A percentile compares a stretch with the other conserved stretches of the same genome.
Conservation (phyloP, 2,113 vertebrate species). For the Chaetops frenatus region DNA sequence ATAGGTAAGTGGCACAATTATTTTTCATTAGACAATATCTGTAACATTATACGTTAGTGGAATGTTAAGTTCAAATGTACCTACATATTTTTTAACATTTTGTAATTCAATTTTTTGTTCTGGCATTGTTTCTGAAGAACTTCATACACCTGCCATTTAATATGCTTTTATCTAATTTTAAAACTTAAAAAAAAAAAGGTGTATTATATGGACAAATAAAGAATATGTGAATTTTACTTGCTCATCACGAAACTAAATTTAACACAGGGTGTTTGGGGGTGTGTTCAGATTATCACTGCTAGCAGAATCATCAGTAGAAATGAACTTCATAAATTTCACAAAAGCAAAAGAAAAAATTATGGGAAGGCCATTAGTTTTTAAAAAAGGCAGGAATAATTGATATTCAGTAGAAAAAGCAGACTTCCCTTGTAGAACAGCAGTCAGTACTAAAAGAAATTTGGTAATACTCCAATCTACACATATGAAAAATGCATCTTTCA, state of each 20-base stretch:
- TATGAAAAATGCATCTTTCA: neutral
- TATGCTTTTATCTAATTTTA: slow-evolving; percentile 78
- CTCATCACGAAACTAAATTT: slow-evolving; percentile 65
- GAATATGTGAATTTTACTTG: slow-evolving; percentile 72
- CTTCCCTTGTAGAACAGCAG: neutral
- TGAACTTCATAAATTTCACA: neutral
- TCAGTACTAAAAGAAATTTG: neutral
- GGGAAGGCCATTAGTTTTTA: neutral
- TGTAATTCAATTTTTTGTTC: slow-evolving; percentile 78
- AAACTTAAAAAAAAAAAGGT: slow-evolving; percentile 61
- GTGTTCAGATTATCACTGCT: neutral
- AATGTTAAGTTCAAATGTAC: slow-evolving; percentile 73
- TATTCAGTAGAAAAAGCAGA: neutral
- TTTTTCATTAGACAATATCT: slow-evolving; percentile 75
- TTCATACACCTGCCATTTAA: slow-evolving; percentile 76
- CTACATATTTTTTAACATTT: slow-evolving; percentile 79
- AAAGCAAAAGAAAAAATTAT: neutral
- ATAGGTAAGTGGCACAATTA: slow-evolving; percentile 79
- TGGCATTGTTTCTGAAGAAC: slow-evolving; percentile 76
- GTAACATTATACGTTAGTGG: slow-evolving; percentile 72
- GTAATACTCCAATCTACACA: neutral
- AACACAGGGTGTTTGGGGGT: neutral
- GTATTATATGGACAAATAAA: slow-evolving; percentile 81
- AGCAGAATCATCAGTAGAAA: neutral
- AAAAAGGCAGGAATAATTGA: neutral